These are phyloP conservation scores for Drosophila auraria DNA, from an alignment of 1,140 invertebrate genomes.

Conservation along the genomic window DNA sequence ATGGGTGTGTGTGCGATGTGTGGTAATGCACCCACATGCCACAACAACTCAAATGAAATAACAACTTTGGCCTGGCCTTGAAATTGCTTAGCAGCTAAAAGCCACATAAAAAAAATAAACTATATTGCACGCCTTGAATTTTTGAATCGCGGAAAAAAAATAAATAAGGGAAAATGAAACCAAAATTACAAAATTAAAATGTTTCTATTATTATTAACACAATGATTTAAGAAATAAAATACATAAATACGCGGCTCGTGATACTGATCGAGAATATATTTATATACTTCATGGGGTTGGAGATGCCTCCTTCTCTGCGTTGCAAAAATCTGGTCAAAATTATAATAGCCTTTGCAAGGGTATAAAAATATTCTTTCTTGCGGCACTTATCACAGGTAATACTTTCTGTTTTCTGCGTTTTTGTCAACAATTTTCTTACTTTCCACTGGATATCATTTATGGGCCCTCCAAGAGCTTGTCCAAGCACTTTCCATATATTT, in stretches of 20 bases:
- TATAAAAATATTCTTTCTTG: neutral
- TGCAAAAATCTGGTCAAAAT: no score
- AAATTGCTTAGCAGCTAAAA: constrained; percentile 38
- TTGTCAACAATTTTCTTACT: constrained; percentile 9
- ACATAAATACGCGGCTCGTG: neutral
- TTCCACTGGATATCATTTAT: constrained; percentile 28
- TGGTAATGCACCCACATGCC: constrained; percentile 53
- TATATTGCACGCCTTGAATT: constrained; percentile 42
- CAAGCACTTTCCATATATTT: constrained; percentile 49
- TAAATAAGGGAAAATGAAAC: neutral
- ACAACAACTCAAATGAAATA: constrained; percentile 1
- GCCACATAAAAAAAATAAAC: neutral
- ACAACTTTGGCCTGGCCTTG: constrained; percentile 46
- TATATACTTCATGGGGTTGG: no score
- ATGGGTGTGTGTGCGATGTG: neutral
- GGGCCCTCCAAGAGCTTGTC: neutral
- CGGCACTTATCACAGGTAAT: no score
- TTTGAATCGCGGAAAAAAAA: constrained; percentile 1
- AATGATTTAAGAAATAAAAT: neutral
- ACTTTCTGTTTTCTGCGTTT: neutral
- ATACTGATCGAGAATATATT: no score
- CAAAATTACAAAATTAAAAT: neutral
- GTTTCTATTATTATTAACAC: neutral
- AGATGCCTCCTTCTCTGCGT: no score
- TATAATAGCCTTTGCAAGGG: no score